These are phyloP conservation scores for Drosophila ambigua DNA, from an alignment of 1,140 invertebrate genomes.

Conservation along the genomic window DNA sequence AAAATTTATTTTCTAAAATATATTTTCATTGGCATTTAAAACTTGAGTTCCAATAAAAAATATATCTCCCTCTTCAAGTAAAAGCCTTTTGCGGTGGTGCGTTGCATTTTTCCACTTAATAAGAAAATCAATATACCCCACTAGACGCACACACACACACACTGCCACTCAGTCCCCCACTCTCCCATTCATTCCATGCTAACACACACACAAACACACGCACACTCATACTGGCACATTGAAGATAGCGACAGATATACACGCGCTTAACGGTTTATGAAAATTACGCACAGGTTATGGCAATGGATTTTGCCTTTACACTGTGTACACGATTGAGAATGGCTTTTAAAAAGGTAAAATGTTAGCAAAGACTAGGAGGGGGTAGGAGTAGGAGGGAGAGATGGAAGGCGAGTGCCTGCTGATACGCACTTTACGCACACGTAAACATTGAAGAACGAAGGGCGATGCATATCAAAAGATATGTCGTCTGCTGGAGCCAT, in stretches of 20 bases:
- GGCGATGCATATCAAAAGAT: conserved; percentile 43
- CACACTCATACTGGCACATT: neutral
- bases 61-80: too few species aligned
- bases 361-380: conserved; percentile 7
- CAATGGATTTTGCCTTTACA: conserved; percentile 43
- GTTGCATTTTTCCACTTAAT: too few species aligned
- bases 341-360: conserved; percentile 29
- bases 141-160: too few species aligned
- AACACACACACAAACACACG: neutral
- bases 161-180: too few species aligned
- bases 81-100: too few species aligned
- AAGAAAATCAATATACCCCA: conserved; percentile 33
- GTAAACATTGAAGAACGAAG: conserved; percentile 49
- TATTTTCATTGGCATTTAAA: too few species aligned
- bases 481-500: conserved; percentile 20
- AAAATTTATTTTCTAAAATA: too few species aligned
- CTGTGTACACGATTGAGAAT: conserved; percentile 25
- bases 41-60: too few species aligned
- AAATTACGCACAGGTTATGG: conserved; percentile 59
- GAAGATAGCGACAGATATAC: conserved; percentile 45
- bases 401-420: conserved; percentile 12
- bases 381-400: neutral
- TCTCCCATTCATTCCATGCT: too few species aligned
- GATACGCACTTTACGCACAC: conserved; percentile 60
- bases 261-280: conserved; percentile 47